Evolutionary conservation across 2,113 vertebrate genomes (phyloP).

Genomic region (Stegastes partitus): DNA sequence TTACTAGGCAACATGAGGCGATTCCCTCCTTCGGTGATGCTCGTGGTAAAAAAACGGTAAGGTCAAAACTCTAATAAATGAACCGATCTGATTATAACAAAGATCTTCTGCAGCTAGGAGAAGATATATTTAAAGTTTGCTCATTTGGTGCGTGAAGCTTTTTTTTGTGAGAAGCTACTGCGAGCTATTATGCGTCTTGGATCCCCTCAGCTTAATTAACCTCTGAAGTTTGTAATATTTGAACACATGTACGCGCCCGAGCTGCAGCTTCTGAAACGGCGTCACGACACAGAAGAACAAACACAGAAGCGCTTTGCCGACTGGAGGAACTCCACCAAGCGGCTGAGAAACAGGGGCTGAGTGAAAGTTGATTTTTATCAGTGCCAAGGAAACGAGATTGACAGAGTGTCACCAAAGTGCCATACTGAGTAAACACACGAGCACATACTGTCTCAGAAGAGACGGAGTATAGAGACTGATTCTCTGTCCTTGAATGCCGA

Average conservation of each 20-base stretch:
- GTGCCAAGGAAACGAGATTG: not conserved
- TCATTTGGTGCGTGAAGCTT: not conserved
- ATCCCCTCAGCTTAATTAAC: not conserved
- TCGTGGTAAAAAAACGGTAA: not conserved
- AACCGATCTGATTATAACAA: not conserved
- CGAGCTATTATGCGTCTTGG: not conserved
- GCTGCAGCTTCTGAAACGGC: not conserved
- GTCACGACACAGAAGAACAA: not conserved
- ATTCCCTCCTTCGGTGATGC: not conserved
- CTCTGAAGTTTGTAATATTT: not conserved
- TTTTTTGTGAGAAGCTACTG: not conserved
- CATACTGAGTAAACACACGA: not conserved
- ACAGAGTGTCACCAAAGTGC: conserved; percentile 22
- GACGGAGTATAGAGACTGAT: not conserved
- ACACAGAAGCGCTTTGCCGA: not conserved
- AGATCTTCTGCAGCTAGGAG: not conserved
- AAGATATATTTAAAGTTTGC: not conserved
- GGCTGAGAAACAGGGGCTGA: not conserved
- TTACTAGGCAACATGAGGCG: conserved; percentile 53
- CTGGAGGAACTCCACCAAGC: not conserved
- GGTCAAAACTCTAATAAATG: conserved; percentile 37
- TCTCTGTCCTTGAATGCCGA: conserved; percentile 2
- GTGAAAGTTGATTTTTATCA: conserved; percentile 5
- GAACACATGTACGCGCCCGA: not conserved
- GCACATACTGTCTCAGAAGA: not conserved